Evolutionary conservation across 2,888 invertebrate species (phyloP), one percentile per base, ranked within the genome.

Genomic region (Rhagium mordax): DNA sequence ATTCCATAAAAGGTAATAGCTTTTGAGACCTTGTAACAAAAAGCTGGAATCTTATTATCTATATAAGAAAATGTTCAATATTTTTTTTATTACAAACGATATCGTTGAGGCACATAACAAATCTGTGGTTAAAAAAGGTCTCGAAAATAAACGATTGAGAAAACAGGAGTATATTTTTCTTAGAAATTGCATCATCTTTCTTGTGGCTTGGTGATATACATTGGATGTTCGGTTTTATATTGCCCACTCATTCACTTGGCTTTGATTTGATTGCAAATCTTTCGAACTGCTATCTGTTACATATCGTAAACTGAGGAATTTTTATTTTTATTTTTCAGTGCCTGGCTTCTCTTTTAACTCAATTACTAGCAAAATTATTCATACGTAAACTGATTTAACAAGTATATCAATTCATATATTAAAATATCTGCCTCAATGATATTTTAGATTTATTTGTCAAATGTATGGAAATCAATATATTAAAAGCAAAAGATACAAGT

Each of bases 241-340:
- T 84, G 85, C 84, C 83, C 84, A 84, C 84, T 85, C 85, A 83
- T 86, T 85, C 86, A 84, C 83, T 83, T 77, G 80, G 81, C 81
- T 84, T 84, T 85, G 85, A 84, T 85, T 85, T 85, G 85, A 86
- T 86, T 85, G 85, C 79, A 75, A 78, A 77, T 76, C 79, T 73
- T 74, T 74, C 73, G 69, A 70, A 71, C 66, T 51, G 66, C 72
- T 66, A 76, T 74, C 65, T 68, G 61, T 60, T 66, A 72, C 76
- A 74, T 76, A 72, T 68, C 72, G 74, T 70, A 69, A 67, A 73
- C 33, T 62, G 66, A 21, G 60, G 33, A 71, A 61, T 73, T 71
- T 60, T 70, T 72, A 67, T 71, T 73, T 72, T 66, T 66, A 53
- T 69, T 70, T 41, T 41, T 41, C 41, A 41, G 2, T 13, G 3